Evolutionary conservation across 2,888 invertebrate genomes (phyloP).

Genomic region (Noctuana brunneofusca): DNA sequence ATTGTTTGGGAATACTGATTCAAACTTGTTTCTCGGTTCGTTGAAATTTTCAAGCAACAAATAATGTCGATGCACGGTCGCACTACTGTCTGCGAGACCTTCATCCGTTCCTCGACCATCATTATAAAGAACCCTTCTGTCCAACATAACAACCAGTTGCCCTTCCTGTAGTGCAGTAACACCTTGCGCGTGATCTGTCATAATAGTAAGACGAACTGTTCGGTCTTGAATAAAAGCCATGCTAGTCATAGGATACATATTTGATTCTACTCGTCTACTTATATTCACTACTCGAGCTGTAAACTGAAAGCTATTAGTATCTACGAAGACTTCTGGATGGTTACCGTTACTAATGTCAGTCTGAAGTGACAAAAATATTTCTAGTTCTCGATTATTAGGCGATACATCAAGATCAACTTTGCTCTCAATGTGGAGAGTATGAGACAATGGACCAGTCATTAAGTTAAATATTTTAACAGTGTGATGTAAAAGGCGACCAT

Average conservation of each 20-base stretch:
- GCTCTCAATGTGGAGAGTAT: slow-evolving; percentile 90
- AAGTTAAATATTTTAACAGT: slow-evolving; percentile 91
- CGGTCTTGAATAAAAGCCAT: slow-evolving; percentile 92
- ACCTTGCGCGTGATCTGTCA: slow-evolving; percentile 96
- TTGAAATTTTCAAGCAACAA: slow-evolving; percentile 66
- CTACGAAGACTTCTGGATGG: slow-evolving; percentile 91
- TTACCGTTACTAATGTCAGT: slow-evolving; percentile 92
- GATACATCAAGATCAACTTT: slow-evolving; percentile 91
- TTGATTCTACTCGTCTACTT: slow-evolving; percentile 93
- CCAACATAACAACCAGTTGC: slow-evolving; percentile 95
- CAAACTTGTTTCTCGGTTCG: slow-evolving; percentile 36
- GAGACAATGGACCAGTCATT: slow-evolving; percentile 84
- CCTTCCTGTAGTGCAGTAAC: slow-evolving; percentile 94
- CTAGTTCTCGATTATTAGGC: slow-evolving; percentile 93
- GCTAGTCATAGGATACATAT: slow-evolving; percentile 96
- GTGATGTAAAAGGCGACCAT: slow-evolving; percentile 89
- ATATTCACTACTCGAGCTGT: slow-evolving; percentile 89
- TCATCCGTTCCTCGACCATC: slow-evolving; percentile 97
- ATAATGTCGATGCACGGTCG: slow-evolving; percentile 77
- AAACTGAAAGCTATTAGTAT: slow-evolving; percentile 96
- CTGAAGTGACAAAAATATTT: slow-evolving; percentile 93
- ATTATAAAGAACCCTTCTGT: slow-evolving; percentile 94
- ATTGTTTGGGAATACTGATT: slow-evolving; percentile 32
- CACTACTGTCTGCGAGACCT: slow-evolving; percentile 94
- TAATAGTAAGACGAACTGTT: slow-evolving; percentile 86